Conservation (phyloP, 2,797 vertebrate species). For the Gastrophryne carolinensis region DNA sequence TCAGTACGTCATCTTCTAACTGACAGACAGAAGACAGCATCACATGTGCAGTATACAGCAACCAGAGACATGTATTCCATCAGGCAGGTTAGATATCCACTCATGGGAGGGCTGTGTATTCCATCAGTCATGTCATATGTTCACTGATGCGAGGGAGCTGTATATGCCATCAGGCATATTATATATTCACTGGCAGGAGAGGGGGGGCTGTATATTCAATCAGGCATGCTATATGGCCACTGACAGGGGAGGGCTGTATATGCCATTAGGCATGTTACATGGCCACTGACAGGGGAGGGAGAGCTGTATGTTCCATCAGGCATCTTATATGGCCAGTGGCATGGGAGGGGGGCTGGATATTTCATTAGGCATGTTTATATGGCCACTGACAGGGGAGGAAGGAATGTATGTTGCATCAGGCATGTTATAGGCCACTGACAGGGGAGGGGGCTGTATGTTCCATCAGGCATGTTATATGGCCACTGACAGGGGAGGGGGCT, state of each 20-base stretch:
- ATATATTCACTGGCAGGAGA: not conserved
- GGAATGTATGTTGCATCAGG: not conserved
- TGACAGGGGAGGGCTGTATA: not conserved
- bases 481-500: too few species aligned
- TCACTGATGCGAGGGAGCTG: not conserved
- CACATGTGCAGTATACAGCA: too few species aligned
- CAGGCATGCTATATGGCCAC: not conserved
- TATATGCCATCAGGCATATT: not conserved
- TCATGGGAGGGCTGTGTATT: too few species aligned
- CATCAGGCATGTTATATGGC: too few species aligned
- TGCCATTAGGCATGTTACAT: not conserved
- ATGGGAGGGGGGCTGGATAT: not conserved
- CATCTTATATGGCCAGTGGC: not conserved
- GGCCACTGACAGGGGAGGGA: not conserved
- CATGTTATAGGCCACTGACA: too few species aligned
- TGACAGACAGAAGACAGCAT: not conserved
- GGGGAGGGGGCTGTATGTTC: too few species aligned
- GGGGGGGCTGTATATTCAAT: not conserved
- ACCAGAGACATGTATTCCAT: too few species aligned
- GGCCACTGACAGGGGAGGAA: not conserved
- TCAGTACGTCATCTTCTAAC: conserved; percentile 3
- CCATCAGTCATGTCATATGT: too few species aligned
- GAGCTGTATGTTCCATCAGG: not conserved
- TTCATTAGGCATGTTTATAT: not conserved
- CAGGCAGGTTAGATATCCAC: too few species aligned